These are phyloP conservation scores for Polypedilum pembai DNA, from an alignment of 1,140 invertebrate genomes.

Conservation along the genomic window DNA sequence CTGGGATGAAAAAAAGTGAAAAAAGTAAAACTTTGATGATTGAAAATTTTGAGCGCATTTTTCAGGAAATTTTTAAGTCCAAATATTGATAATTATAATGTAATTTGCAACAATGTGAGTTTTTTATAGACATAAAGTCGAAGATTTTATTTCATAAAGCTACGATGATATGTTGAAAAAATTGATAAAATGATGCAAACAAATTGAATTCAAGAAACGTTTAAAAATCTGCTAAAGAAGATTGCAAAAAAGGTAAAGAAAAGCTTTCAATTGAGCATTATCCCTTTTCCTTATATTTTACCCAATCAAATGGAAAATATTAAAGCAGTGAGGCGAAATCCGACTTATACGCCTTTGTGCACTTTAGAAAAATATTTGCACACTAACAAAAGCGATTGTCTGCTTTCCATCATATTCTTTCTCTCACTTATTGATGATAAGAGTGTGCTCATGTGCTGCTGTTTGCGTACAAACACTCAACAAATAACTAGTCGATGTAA, in stretches of 20 bases:
- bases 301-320: neutral
- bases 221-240: neutral
- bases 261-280: conserved; percentile 31
- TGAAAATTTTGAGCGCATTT: too few species aligned
- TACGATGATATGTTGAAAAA: too few species aligned
- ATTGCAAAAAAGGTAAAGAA: neutral
- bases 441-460: neutral
- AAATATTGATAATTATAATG: too few species aligned
- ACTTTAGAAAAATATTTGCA: neutral
- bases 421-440: neutral
- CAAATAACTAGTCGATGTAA: neutral
- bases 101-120: too few species aligned
- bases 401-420: neutral
- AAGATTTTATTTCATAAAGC: too few species aligned
- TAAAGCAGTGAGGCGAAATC: neutral
- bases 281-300: conserved; percentile 14
- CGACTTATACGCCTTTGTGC: neutral
- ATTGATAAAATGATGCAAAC: too few species aligned
- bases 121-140: too few species aligned
- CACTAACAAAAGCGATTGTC: neutral
- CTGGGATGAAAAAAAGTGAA: neutral
- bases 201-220: too few species aligned
- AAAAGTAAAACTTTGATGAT: too few species aligned
- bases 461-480: neutral
- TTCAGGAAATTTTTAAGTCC: too few species aligned